These are phyloP conservation scores for Nymphalis c-album DNA, from an alignment of 2,888 invertebrate species.

Conservation along the genomic window DNA sequence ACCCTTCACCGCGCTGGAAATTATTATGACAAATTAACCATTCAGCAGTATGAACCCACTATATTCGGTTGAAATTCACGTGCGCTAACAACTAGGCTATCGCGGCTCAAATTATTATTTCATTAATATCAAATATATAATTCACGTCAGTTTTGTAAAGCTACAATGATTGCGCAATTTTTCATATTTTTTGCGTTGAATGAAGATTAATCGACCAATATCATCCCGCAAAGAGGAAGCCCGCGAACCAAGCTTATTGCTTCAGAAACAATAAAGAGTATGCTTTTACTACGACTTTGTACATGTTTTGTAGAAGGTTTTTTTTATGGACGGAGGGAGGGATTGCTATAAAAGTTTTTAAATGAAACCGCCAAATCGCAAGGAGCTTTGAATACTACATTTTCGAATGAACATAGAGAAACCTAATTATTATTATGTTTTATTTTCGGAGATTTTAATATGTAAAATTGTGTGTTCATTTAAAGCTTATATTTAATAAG, in stretches of 20 bases:
- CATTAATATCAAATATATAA: not conserved
- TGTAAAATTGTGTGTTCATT: not conserved
- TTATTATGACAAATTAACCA: too few species aligned
- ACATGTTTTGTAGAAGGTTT: not conserved
- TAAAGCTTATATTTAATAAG: not conserved
- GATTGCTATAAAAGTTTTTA: not conserved
- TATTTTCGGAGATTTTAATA: not conserved
- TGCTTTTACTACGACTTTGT: constrained; percentile 1
- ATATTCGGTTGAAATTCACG: too few species aligned
- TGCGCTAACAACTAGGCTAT: too few species aligned
- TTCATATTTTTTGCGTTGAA: constrained; percentile 18
- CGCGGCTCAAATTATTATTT: not conserved
- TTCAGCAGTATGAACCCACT: too few species aligned
- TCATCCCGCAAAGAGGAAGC: constrained; percentile 8
- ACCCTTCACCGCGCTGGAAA: too few species aligned
- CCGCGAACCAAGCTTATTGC: constrained; percentile 10
- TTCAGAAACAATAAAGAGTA: constrained; percentile 9
- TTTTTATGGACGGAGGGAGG: not conserved
- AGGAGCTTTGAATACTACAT: not conserved
- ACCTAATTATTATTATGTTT: not conserved
- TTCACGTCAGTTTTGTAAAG: constrained; percentile 7
- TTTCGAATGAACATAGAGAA: not conserved
- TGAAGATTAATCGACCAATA: constrained; percentile 25
- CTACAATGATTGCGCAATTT: constrained; percentile 9
- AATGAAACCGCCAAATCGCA: constrained; percentile 7